Evolutionary conservation across 2,113 vertebrate species (phyloP).

Genomic region (Carlito syrichta): DNA sequence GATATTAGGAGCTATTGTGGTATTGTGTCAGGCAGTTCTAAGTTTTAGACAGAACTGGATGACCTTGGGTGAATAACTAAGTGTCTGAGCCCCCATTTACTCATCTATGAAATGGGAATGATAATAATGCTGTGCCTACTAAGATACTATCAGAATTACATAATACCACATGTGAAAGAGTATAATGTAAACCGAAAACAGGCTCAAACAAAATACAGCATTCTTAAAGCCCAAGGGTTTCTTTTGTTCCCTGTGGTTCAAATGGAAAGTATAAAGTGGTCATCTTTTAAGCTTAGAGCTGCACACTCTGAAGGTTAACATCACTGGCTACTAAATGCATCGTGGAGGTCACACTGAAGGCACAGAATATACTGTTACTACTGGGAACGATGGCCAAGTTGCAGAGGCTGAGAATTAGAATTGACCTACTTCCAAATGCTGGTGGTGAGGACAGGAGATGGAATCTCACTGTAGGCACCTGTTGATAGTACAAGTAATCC

Average conservation of each 20-base stretch:
- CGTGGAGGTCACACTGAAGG: neutral
- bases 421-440: neutral
- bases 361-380: neutral
- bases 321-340: neutral
- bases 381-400: neutral
- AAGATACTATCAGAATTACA: neutral
- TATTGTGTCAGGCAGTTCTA: neutral
- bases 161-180: neutral
- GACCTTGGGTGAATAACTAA: neutral
- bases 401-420: neutral
- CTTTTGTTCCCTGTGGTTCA: neutral
- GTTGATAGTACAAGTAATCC: neutral
- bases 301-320: accelerated
- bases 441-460: neutral
- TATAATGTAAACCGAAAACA: neutral
- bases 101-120: neutral
- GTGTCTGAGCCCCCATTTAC: neutral
- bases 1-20: neutral
- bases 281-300: neutral
- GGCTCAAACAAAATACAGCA: neutral
- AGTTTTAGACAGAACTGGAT: neutral
- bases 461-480: neutral
- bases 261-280: neutral
- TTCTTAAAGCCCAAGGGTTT: neutral
- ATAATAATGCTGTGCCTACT: neutral